These are phyloP conservation scores for Paralichthys olivaceus DNA, from an alignment of 2,113 vertebrate species.

Conservation along the genomic window DNA sequence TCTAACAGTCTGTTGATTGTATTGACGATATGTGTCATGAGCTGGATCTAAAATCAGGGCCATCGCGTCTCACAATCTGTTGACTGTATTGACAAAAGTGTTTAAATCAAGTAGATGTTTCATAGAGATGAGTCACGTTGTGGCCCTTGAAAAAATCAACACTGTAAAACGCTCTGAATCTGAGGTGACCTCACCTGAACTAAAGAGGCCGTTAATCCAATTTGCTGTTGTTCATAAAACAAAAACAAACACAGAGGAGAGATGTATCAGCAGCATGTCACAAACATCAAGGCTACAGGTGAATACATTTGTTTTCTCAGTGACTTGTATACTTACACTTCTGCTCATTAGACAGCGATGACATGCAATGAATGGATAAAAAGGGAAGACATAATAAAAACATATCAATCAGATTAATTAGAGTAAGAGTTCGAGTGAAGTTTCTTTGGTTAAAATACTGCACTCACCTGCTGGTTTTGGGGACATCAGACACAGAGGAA, in stretches of 20 bases:
- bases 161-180: background rate
- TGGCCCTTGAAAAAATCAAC: constrained; percentile 28
- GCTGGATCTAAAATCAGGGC: background rate
- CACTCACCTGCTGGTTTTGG: constrained; percentile 85
- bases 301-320: background rate
- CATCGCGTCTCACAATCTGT: background rate
- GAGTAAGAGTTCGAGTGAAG: background rate
- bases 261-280: constrained; percentile 25
- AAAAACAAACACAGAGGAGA: constrained; percentile 39
- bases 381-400: background rate
- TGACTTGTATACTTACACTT: constrained; percentile 77
- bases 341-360: constrained; percentile 59
- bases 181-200: constrained; percentile 62
- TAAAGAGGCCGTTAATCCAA: constrained; percentile 68
- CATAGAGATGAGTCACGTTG: background rate
- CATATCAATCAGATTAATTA: constrained; percentile 2
- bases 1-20: background rate
- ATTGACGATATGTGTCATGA: background rate
- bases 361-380: constrained; percentile 18
- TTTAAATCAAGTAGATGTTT: constrained; percentile 4
- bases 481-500: constrained; percentile 90
- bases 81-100: background rate
- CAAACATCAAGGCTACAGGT: background rate
- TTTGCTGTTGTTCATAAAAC: constrained; percentile 58
- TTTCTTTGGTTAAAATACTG: background rate